These are phyloP conservation scores for Aulostomus chinensis DNA, from an alignment of 2,797 vertebrate genomes.

Conservation along the genomic window DNA sequence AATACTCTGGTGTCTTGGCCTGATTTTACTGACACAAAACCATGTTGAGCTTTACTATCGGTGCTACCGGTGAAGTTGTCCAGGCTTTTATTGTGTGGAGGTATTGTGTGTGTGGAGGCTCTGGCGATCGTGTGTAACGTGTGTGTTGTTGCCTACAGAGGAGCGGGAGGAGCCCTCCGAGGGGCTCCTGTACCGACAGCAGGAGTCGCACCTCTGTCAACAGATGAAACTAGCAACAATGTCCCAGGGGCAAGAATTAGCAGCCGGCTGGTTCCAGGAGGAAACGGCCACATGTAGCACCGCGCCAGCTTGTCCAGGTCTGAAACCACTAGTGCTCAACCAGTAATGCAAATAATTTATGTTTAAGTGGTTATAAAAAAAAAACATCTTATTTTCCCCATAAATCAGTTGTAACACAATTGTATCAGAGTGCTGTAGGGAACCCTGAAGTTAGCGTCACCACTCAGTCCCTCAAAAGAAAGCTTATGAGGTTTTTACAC, in stretches of 20 bases:
- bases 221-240: conserved; percentile 87
- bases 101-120: not conserved
- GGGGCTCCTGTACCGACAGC: conserved; percentile 83
- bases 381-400: no score
- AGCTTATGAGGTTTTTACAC: no score
- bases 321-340: conserved; percentile 33
- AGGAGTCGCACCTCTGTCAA: conserved; percentile 86
- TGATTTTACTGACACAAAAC: no score
- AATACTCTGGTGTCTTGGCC: no score
- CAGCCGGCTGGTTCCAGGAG: conserved; percentile 74
- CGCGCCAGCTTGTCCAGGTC: conserved; percentile 82
- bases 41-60: no score
- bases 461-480: no score
- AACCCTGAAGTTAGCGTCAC: no score
- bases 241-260: conserved; percentile 75
- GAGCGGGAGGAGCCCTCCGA: conserved; percentile 83
- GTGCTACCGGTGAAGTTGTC: no score
- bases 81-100: no score
- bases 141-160: conserved; percentile 58
- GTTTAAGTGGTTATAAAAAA: no score
- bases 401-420: no score
- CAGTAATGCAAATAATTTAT: not conserved
- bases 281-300: conserved; percentile 81
- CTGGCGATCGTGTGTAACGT: not conserved
- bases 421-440: no score